Base-by-base conservation (phyloP, 2,113 vertebrate species). In the Martes martes region DNA sequence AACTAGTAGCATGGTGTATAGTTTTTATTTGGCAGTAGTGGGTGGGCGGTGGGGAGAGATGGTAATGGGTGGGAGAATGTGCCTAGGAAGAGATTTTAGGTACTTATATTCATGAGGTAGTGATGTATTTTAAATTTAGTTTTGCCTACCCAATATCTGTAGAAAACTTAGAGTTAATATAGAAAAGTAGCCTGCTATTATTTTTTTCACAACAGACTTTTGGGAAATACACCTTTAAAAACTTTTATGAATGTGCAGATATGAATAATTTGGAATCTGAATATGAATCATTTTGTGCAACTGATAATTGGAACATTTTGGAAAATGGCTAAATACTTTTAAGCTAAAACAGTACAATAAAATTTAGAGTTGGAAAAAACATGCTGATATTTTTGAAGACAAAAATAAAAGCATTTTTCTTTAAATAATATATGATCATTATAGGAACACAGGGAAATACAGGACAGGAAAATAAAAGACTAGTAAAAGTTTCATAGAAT, bases 331-430 rank as follows among this genome's bases (percentile, higher is more conserved):
- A 61, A 84, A 67, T 39, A 84, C 21, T 39, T 93, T 71, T 42
- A 73, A 94, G 36, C 74, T 89, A 81, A 94, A 26, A 6, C 2
- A 89, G 3, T 80, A 84, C 1, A 61, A 73, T 31, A 39, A 1
- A 90, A 81, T 71, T 87, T 59, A 93, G 13, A 91, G 9, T 45
- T 69, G 15, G 36, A 91, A 89, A 10, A 94, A 93, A 57, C 69
- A 82, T 28, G 6, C 50, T 78, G 21, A n/a, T 85, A 57, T 18
- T 78, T 85, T 79, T n/a, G 1, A 90, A 93, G 28, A 73, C 11
- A 79, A 45, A 78, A 95, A 28, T 42, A 39, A 42, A 81, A 89
- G 2, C 26, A 45, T 65, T 78, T 93, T 96, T 82, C 39, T 65
- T 89, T 67, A 39, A 96, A 82, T 28, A 10, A 23, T 65, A 73